Evolutionary conservation across 1,140 invertebrate species (phyloP).

Genomic region (Tetramorium parvispinum): DNA sequence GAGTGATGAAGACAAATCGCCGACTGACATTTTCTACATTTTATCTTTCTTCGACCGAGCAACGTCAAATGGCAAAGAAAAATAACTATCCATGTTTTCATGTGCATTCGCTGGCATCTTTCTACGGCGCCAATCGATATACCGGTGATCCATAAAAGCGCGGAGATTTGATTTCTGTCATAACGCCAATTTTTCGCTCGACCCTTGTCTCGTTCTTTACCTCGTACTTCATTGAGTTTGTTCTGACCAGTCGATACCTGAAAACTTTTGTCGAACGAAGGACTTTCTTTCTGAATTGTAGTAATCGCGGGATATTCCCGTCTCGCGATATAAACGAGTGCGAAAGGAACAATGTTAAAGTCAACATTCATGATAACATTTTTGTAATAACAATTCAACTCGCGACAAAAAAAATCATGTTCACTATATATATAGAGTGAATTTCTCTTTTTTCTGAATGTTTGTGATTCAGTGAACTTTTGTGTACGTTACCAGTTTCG

Average conservation of each 20-base stretch:
- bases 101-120: not conserved
- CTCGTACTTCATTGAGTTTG: not conserved
- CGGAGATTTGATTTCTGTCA: constrained; percentile 21
- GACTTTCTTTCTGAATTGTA: not conserved
- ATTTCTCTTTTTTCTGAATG: not conserved
- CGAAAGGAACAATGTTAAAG: not conserved
- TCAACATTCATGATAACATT: not conserved
- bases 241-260: not conserved
- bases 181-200: not conserved
- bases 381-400: not conserved
- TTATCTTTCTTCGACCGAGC: not conserved
- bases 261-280: not conserved
- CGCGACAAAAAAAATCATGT: not conserved
- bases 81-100: not conserved
- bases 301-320: not conserved
- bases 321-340: not conserved
- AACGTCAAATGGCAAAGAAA: not conserved
- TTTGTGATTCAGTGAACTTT: no score
- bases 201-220: not conserved
- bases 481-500: no score
- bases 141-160: not conserved
- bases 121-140: not conserved
- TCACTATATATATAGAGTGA: not conserved
- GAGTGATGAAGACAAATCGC: not conserved
- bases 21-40: not conserved